Base-by-base conservation (phyloP, 2,888 invertebrate genomes). In the Timandra comae region DNA sequence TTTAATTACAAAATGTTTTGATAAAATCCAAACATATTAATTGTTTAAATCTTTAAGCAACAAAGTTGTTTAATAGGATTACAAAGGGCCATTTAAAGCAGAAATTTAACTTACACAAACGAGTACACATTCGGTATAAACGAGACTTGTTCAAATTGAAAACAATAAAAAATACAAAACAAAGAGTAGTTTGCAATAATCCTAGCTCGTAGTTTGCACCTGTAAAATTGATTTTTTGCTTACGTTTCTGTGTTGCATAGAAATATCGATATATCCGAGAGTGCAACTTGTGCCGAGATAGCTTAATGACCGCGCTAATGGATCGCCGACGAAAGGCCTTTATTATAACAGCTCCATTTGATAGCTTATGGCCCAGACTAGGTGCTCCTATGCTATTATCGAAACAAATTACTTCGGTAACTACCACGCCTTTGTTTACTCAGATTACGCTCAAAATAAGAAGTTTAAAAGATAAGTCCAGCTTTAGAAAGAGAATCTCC, bases 261-360 rank as follows among this genome's bases (percentile, higher is more conserved):
- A n/a, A 16, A 16, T 16, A 16, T 55, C 51, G 54, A 55, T 52
- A 50, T 52, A 50, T 52, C 35, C 27, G n/a, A n/a, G n/a, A 30
- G 59, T 54, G 56, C 56, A 49, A 52, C 51, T 50, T 58, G 54
- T 61, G 56, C 56, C 51, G 58, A 63, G 60, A 56, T 63, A 59
- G 55, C 60, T 58, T 68, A 67, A 72, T 63, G 64, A 62, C 52
- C 50, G 44, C 42, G 52, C 57, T 64, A 70, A 67, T 65, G 60
- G 63, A 39, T 51, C 49, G 44, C 50, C 53, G 50, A 51, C 41
- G 42, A 53, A 56, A 49, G n/a, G 55, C 51, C 56, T 60, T 57
- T 56, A 58, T 65, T 63, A 66, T 65, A 56, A 59, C 48, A 52
- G 33, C 38, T 46, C 42, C 50, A 50, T 48, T 48, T 44, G 53